Evolutionary conservation across 2,113 vertebrate genomes (phyloP), one percentile per base, ranked within the genome.

Genomic region (Polyodon spathula): DNA sequence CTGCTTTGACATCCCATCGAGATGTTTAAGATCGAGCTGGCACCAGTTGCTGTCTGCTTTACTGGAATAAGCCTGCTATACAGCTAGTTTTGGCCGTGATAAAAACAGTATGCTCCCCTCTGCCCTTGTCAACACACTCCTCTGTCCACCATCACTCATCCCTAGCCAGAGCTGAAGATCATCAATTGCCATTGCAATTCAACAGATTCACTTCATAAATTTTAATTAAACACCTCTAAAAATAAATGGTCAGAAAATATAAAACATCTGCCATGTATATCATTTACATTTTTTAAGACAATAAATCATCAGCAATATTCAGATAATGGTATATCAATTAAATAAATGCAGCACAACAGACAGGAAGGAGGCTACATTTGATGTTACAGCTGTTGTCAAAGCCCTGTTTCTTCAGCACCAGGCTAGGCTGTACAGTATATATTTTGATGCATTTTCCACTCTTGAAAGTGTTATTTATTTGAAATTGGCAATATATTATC

Each of bases 181-280:
- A 90, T 91, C 91, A 91, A 90, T 93, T 85, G 88, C 89, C 89
- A 90, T 86, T 92, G 91, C 90, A 91, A 95, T 92, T 91, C 91
- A 88, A 91, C 92, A 97, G 91, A 95, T 93, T 92, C 92, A 93
- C 92, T 92, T 92, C 92, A 95, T 95, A 94, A 95, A 97, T 95
- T 93, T 93, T 93, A 94, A 95, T 95, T 95, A 95, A 87, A 86
- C 89, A 86, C 85, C 84, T 78, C 86, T 85, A 89, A 92, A 96
- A 93, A 93, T 91, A 93, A 94, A 93, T 92, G 92, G 91, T 94
- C 92, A 97, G 91, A 94, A 95, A 93, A 93, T 93, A 92, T 90
- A 94, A 92, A 95, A 94, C 93, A 97, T 94, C 93, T 95, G 93
- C 92, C 92, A 88, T 83, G 84, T 82, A 88, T 88, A 93, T 93